Percentiles rank a stretch among this genome's conserved stretches.
These are phyloP conservation scores for Paedocypris micromegethes DNA, from an alignment of 2,797 vertebrate genomes.

Conservation along the genomic window DNA sequence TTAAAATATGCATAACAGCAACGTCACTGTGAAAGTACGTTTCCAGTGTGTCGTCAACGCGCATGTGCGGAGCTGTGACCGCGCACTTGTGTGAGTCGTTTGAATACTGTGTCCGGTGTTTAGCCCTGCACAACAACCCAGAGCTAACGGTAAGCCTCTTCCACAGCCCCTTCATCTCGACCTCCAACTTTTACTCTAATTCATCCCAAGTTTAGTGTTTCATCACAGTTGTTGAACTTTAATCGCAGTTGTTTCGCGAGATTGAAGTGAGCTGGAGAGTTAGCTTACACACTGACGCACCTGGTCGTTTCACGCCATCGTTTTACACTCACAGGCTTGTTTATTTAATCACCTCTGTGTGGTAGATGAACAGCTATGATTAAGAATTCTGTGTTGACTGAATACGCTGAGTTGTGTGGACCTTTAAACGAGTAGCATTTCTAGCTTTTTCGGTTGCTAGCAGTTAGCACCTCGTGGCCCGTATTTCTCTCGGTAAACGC, in stretches of 20 bases:
- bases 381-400: no score
- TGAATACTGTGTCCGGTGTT: constrained; percentile 59
- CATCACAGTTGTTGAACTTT: no score
- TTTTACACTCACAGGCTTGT: no score
- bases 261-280: constrained; percentile 1
- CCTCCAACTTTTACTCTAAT: no score
- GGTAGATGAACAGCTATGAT: no score
- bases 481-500: background rate
- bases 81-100: constrained; percentile 69
- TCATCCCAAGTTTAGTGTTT: no score
- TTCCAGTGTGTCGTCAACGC: constrained; percentile 33
- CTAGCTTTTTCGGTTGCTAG: constrained; percentile 1
- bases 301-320: background rate
- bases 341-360: no score
- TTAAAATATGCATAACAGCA: no score
- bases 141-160: constrained; percentile 17
- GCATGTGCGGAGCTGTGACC: constrained; percentile 64
- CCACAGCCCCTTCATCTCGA: background rate
- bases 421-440: background rate
- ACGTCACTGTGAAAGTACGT: no score
- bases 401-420: background rate
- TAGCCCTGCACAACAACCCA: constrained; percentile 15
- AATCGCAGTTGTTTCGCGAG: background rate
- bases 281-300: background rate
- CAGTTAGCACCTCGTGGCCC: constrained; percentile 19